A percentile compares a stretch with the other conserved stretches of the same genome.
Evolutionary conservation across 1,140 invertebrate species (phyloP).

Genomic region (Drosophila pseudoobscura): DNA sequence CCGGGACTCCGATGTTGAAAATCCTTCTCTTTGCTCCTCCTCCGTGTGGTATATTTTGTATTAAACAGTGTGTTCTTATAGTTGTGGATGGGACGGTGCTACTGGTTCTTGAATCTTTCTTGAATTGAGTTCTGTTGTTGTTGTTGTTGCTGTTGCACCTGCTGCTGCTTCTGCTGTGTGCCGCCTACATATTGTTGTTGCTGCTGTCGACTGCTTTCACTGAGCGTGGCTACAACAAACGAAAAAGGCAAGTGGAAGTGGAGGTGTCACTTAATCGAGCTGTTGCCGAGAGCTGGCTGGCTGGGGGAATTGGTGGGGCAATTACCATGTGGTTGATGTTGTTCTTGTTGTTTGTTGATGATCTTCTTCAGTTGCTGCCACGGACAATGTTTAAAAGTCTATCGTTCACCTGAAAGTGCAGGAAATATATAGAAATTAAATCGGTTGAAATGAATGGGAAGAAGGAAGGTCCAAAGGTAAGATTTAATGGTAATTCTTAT

Average conservation of each 20-base stretch:
- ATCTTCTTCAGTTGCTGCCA: not conserved
- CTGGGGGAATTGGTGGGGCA: constrained; percentile 33
- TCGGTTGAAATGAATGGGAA: not conserved
- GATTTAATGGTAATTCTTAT: not conserved
- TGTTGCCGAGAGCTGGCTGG: constrained; percentile 11
- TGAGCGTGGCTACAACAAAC: constrained; percentile 72
- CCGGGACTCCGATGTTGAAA: constrained; percentile 15
- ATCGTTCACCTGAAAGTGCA: constrained; percentile 22
- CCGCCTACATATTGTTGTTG: constrained; percentile 72
- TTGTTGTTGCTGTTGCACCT: not conserved
- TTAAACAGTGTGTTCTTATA: constrained; percentile 15
- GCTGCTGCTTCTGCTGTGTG: constrained; percentile 35
- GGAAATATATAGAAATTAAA: constrained; percentile 15
- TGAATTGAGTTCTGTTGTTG: constrained; percentile 33
- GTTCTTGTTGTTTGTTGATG: not conserved
- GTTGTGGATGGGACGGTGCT: constrained; percentile 20
- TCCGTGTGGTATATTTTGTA: constrained; percentile 11
- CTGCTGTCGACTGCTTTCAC: constrained; percentile 75
- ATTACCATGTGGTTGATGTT: constrained; percentile 57
- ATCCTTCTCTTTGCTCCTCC: constrained; percentile 41
- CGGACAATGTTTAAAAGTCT: not conserved
- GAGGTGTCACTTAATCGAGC: constrained; percentile 50
- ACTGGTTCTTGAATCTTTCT: constrained; percentile 44
- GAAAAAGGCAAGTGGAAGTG: constrained; percentile 73
- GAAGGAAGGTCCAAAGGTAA: too few relatives aligned